phyloP scores from a whole-genome alignment of 2,113 vertebrate species.

The Notothenia rossii region DNA sequence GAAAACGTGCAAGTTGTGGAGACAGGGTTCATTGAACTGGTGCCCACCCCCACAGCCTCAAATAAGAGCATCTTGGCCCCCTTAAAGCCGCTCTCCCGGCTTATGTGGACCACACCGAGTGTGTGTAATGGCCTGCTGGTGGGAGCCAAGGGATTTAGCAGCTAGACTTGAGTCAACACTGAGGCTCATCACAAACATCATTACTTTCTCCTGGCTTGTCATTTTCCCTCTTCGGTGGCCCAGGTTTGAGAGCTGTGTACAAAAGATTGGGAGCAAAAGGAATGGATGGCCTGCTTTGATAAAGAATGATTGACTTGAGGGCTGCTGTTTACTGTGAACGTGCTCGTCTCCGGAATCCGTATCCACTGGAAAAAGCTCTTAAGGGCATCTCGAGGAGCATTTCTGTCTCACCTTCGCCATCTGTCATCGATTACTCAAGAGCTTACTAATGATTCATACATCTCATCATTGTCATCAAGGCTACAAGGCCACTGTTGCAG shows the following conservation, averaged over 20 bases:
- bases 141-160: conserved; percentile 70
- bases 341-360: conserved; percentile 28
- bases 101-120: conserved; percentile 40
- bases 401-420: conserved; percentile 13
- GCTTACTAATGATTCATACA: conserved; percentile 23
- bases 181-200: conserved; percentile 78
- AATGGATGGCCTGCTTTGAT: conserved; percentile 71
- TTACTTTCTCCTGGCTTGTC: conserved; percentile 73
- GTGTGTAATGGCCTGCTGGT: conserved; percentile 68
- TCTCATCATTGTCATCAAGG: conserved; percentile 42
- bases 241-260: conserved; percentile 63
- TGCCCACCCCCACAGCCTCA: conserved; percentile 31
- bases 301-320: conserved; percentile 55
- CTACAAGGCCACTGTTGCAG: conserved; percentile 29
- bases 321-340: conserved; percentile 36
- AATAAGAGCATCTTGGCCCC: conserved; percentile 40
- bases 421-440: conserved; percentile 23
- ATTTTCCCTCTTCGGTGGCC: conserved; percentile 60
- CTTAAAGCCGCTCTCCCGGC: conserved; percentile 46
- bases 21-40: conserved; percentile 18
- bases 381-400: conserved; percentile 4
- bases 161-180: conserved; percentile 77
- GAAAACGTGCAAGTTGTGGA: conserved; percentile 6
- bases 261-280: conserved; percentile 47
- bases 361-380: conserved; percentile 20